Conservation (phyloP, 2,888 invertebrate genomes). For the Leptodirus hochenwartii region DNA sequence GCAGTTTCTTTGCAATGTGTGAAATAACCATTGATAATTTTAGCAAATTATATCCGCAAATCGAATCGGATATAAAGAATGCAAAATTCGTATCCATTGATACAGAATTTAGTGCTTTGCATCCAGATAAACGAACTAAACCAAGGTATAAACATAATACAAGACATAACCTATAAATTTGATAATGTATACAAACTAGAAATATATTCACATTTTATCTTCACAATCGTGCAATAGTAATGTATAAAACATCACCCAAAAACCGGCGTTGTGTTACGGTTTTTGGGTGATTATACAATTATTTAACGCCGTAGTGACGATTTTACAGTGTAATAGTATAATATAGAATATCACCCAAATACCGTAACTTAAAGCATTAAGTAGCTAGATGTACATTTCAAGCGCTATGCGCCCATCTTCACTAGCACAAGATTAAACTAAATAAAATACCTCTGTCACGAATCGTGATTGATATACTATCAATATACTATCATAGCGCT, state of each 20-base stretch:
- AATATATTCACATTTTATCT: not conserved
- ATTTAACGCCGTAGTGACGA: no score
- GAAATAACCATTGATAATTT: slow-evolving; percentile 46
- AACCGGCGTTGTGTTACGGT: slow-evolving; percentile 2
- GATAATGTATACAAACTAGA: not conserved
- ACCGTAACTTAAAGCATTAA: no score
- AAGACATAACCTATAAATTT: not conserved
- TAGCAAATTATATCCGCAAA: slow-evolving; percentile 32
- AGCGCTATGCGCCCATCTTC: no score
- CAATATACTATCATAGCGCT: not conserved
- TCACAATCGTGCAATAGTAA: no score
- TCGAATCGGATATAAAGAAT: slow-evolving; percentile 34
- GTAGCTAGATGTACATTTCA: no score
- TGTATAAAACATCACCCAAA: no score
- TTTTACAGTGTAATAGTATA: no score
- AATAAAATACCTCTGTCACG: no score
- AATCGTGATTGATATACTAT: no score
- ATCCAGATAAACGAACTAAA: slow-evolving; percentile 22
- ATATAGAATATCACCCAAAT: no score
- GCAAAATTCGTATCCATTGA: slow-evolving; percentile 50
- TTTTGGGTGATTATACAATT: no score
- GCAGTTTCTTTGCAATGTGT: slow-evolving; percentile 34
- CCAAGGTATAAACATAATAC: slow-evolving; percentile 8
- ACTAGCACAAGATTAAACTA: no score
- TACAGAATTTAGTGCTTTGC: slow-evolving; percentile 48